phyloP scores from a whole-genome alignment of 2,888 invertebrate species.

The Platypus cylindrus region DNA sequence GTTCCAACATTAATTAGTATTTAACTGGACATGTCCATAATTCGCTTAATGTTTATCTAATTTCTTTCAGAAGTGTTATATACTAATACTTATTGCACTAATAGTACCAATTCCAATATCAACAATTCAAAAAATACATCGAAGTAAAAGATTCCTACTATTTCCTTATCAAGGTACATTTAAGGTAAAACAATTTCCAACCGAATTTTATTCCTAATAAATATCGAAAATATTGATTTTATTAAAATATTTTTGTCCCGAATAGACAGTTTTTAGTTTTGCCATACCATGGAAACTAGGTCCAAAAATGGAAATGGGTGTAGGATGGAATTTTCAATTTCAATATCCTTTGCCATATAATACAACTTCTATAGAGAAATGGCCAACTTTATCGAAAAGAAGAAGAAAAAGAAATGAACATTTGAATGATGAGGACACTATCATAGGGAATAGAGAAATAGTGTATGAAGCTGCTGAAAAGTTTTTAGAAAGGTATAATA shows the following conservation, averaged over 20 bases:
- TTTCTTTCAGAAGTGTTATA: too few relatives aligned
- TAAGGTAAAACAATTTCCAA: conserved; percentile 25
- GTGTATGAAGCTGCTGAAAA: conserved; percentile 28
- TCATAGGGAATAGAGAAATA: conserved; percentile 26
- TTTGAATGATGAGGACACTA: conserved; percentile 15
- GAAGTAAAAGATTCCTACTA: conserved; percentile 17
- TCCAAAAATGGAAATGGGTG: conserved; percentile 41
- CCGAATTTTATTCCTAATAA: not conserved
- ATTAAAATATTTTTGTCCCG: conserved; percentile 2
- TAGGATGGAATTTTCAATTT: conserved; percentile 51
- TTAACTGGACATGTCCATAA: too few relatives aligned
- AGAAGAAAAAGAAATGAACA: conserved; percentile 18
- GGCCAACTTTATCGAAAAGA: conserved; percentile 26
- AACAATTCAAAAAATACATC: conserved; percentile 7
- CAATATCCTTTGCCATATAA: conserved; percentile 39
- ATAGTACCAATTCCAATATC: too few relatives aligned
- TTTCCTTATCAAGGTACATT: conserved; percentile 25
- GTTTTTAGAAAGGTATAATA: conserved; percentile 25
- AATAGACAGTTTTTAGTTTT: conserved; percentile 48
- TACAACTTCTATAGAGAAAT: conserved; percentile 23
- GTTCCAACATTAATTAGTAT: too few relatives aligned
- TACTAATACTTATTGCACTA: too few relatives aligned
- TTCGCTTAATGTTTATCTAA: too few relatives aligned
- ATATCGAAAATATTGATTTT: conserved; percentile 1
- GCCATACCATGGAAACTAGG: conserved; percentile 43